Conservation (phyloP, 2,113 vertebrate species). For the Apaloderma vittatum region DNA sequence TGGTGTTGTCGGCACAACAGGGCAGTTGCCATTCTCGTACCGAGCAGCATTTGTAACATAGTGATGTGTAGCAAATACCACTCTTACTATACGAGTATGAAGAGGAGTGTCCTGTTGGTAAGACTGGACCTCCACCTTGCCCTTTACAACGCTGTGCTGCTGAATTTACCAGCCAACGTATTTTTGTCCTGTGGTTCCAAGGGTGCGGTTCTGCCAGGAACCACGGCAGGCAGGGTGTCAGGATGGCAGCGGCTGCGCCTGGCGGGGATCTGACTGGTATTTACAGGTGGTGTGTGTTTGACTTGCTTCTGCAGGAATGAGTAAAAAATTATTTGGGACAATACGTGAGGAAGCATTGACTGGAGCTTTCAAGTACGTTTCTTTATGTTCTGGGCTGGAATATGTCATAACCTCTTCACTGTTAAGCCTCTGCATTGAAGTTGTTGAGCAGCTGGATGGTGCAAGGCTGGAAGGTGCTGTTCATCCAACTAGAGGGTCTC, state of each 20-base stretch:
- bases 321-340: background rate
- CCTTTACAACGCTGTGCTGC: background rate
- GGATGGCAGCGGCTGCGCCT: background rate
- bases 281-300: background rate
- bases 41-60: background rate
- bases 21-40: background rate
- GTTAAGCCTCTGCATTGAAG: fast-evolving
- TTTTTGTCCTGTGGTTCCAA: background rate
- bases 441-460: background rate
- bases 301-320: background rate
- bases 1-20: background rate
- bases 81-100: fast-evolving
- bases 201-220: background rate
- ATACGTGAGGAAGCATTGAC: background rate
- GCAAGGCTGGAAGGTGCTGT: background rate
- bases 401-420: background rate
- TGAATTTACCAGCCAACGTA: fast-evolving
- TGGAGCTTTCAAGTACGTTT: background rate
- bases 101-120: background rate
- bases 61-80: too few relatives aligned
- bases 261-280: fast-evolving
- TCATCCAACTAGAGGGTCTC: background rate
- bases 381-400: background rate
- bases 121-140: background rate
- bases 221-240: background rate